These are phyloP conservation scores for Volucella inanis DNA, from an alignment of 2,888 invertebrate genomes.

Conservation along the genomic window DNA sequence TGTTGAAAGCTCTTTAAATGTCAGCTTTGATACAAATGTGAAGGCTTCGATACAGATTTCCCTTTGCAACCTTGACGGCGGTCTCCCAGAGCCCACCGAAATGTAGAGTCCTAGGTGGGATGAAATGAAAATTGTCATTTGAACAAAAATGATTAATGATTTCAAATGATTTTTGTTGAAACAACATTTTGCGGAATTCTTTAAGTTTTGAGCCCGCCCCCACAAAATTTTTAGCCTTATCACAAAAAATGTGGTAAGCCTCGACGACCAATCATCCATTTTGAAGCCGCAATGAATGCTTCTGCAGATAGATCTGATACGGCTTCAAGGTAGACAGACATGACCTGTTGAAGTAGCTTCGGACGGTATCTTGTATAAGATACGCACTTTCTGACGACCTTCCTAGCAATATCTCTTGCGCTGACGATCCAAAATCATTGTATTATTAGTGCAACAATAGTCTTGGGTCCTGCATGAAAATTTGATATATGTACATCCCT, in stretches of 20 bases:
- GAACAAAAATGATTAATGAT: too few species aligned
- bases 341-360: constrained; percentile 48
- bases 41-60: too few species aligned
- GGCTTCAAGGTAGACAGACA: not conserved
- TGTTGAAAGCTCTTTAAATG: too few species aligned
- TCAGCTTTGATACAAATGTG: too few species aligned
- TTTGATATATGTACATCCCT: constrained; percentile 61
- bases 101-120: too few species aligned
- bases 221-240: not conserved
- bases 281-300: not conserved
- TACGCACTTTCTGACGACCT: constrained; percentile 21
- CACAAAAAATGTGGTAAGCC: not conserved
- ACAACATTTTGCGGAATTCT: too few species aligned
- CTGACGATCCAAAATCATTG: constrained; percentile 54
- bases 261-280: not conserved
- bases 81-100: too few species aligned
- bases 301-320: too few species aligned
- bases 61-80: too few species aligned
- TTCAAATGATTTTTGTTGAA: too few species aligned
- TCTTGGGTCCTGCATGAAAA: constrained; percentile 60
- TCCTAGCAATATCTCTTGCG: constrained; percentile 40
- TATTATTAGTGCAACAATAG: constrained; percentile 49
- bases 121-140: too few species aligned
- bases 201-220: too few species aligned
- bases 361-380: constrained; percentile 55